A percentile compares a stretch with the other conserved stretches of the same genome.
Evolutionary conservation across 2,888 invertebrate species (phyloP).

Genomic region (Amblyteles armatorius): DNA sequence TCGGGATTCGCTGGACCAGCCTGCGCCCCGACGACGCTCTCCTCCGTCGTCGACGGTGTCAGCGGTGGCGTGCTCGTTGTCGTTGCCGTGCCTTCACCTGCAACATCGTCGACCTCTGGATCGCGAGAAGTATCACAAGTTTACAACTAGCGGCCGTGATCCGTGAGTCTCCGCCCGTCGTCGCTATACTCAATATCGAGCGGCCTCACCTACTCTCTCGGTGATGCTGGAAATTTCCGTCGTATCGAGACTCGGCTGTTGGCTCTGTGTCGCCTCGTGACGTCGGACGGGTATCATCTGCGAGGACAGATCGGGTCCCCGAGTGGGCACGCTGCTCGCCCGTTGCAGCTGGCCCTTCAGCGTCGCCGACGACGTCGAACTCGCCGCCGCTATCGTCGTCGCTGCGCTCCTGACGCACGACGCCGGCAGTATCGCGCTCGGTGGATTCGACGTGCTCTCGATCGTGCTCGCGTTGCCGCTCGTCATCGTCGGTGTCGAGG

Average conservation of each 20-base stretch:
- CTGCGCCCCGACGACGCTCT: conserved; percentile 82
- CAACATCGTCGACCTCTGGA: conserved; percentile 43
- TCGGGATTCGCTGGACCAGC: conserved; percentile 54
- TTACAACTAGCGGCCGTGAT: conserved; percentile 13
- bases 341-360: conserved; percentile 87
- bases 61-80: conserved; percentile 79
- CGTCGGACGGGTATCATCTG: conserved; percentile 83
- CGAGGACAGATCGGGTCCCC: conserved; percentile 85
- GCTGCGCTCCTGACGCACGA: conserved; percentile 31
- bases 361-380: conserved; percentile 66
- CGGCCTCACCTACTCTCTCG: conserved; percentile 79
- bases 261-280: conserved; percentile 88
- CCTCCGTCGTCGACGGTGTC: conserved; percentile 87
- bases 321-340: conserved; percentile 90
- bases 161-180: conserved; percentile 14
- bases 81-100: conserved; percentile 57
- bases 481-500: conserved; percentile 86
- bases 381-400: conserved; percentile 41
- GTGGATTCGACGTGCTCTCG: conserved; percentile 71
- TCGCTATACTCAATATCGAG: conserved; percentile 15
- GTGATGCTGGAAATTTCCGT: conserved; percentile 75
- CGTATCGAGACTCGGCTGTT: conserved; percentile 85
- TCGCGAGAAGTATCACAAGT: conserved; percentile 27
- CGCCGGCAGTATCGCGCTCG: conserved; percentile 34
- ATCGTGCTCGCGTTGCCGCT: conserved; percentile 82